Percentiles rank a stretch among this genome's conserved stretches.
These are phyloP conservation scores for Mesorhabditis sp. DNA, from an alignment of 2,888 invertebrate species.

Conservation along the genomic window DNA sequence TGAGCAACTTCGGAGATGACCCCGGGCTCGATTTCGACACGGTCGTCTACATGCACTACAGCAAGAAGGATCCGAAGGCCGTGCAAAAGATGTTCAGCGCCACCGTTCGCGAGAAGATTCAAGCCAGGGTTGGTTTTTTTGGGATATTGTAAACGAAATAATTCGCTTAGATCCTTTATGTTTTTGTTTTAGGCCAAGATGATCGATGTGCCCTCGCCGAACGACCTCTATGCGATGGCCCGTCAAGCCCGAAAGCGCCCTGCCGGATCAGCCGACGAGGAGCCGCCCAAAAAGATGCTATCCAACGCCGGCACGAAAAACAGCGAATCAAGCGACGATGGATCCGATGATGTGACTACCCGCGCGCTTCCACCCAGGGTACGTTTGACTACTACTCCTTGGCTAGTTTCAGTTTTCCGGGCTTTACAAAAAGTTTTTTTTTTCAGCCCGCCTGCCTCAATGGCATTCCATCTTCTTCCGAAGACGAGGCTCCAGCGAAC, in stretches of 20 bases:
- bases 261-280: neutral
- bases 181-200: neutral
- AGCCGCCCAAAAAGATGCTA: neutral
- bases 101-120: constrained; percentile 21
- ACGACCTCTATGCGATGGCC: neutral
- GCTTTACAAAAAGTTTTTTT: constrained; percentile 1
- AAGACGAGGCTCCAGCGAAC: constrained; percentile 15
- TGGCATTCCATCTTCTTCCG: constrained; percentile 10
- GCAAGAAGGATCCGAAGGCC: constrained; percentile 21
- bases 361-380: too few relatives aligned
- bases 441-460: too few relatives aligned
- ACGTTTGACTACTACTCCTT: neutral
- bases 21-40: constrained; percentile 14
- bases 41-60: constrained; percentile 26
- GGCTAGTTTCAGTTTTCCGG: neutral
- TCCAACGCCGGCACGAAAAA: constrained; percentile 3
- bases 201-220: neutral
- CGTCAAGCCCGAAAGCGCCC: too few relatives aligned
- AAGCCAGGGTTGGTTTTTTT: constrained; percentile 24
- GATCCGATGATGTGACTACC: neutral
- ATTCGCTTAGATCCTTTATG: neutral
- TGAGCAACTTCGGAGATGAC: constrained; percentile 4
- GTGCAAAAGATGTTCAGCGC: constrained; percentile 25
- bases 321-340: neutral
- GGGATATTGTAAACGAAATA: neutral